Conservation (phyloP, 2,797 vertebrate genomes). For the Sarcoramphus papa region DNA sequence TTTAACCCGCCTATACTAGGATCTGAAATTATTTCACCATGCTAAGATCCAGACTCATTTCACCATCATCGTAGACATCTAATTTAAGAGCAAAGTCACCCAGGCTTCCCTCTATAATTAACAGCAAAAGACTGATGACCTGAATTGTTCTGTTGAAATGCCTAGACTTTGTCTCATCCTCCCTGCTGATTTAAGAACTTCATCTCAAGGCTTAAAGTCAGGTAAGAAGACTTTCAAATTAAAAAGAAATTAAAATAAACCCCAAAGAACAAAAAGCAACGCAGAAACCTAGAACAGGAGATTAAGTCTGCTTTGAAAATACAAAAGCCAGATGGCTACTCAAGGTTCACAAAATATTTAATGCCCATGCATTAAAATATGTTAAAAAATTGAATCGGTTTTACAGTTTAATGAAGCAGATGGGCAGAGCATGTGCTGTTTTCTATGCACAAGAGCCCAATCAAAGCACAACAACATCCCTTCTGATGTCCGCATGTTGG, state of each 20-base stretch:
- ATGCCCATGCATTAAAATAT: background rate
- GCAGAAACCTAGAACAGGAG: background rate
- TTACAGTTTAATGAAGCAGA: slow-evolving; percentile 31
- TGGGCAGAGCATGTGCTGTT: background rate
- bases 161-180: slow-evolving; percentile 5
- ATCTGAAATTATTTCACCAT: background rate
- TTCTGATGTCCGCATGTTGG: background rate
- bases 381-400: background rate
- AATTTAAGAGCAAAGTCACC: slow-evolving; percentile 49
- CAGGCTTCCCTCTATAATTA: slow-evolving; percentile 32
- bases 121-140: background rate
- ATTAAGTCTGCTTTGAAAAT: background rate
- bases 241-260: background rate
- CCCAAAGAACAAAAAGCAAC: background rate
- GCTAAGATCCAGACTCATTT: background rate
- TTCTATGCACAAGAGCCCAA: background rate
- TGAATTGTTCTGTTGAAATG: slow-evolving; percentile 8
- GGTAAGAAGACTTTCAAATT: background rate
- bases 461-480: background rate
- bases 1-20: background rate
- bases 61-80: background rate
- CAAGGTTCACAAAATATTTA: slow-evolving; percentile 12
- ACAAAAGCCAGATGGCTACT: background rate
- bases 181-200: slow-evolving; percentile 7
- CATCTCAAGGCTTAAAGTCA: slow-evolving; percentile 5